These are phyloP conservation scores for Campylomormyrus numenius DNA, from an alignment of 2,113 vertebrate genomes.

Conservation along the genomic window DNA sequence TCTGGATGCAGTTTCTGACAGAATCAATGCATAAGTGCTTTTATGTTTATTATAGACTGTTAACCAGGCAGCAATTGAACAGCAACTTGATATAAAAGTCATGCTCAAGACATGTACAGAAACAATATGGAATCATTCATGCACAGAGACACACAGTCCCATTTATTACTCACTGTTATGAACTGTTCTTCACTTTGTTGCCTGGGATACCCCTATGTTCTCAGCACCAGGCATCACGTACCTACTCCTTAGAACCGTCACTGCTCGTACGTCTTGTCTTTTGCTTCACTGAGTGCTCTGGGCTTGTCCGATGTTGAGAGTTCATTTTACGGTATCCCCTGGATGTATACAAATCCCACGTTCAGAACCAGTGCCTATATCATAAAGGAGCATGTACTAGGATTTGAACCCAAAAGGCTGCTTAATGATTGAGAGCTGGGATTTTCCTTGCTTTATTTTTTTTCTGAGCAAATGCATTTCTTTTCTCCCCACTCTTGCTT, in stretches of 20 bases:
- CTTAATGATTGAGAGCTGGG: slow-evolving; percentile 94
- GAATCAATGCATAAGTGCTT: neutral
- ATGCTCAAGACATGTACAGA: neutral
- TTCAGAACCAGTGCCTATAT: slow-evolving; percentile 57
- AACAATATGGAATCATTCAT: neutral
- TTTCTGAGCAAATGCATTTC: slow-evolving; percentile 78
- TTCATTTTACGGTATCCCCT: neutral
- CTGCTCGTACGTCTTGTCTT: neutral
- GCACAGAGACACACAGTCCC: neutral
- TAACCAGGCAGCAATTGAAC: neutral
- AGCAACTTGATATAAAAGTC: neutral
- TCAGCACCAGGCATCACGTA: neutral
- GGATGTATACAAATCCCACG: neutral
- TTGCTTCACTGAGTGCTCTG: neutral
- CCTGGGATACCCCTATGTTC: neutral
- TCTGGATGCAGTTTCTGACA: neutral
- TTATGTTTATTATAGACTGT: neutral
- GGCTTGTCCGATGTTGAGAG: neutral
- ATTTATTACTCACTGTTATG: neutral
- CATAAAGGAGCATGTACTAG: slow-evolving; percentile 85
- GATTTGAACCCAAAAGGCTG: slow-evolving; percentile 98
- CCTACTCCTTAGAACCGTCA: neutral
- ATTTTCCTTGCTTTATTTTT: slow-evolving; percentile 47
- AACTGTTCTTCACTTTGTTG: neutral
- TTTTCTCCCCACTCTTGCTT: slow-evolving; percentile 92